Conservation (phyloP, 2,113 vertebrate genomes). For the Nothobranchius kuhntae region DNA sequence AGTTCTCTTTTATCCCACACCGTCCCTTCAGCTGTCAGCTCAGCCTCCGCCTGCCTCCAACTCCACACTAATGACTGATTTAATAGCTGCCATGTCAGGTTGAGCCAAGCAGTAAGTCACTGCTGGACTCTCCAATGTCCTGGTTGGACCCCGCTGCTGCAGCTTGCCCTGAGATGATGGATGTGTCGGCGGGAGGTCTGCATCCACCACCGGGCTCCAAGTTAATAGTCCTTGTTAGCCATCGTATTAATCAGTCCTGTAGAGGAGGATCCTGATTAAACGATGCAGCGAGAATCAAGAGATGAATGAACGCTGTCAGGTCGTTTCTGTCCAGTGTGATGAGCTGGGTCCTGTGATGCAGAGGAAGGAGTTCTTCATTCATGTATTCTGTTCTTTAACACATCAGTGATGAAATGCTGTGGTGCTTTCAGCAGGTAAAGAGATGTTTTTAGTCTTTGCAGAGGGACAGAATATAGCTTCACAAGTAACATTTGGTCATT, state of each 20-base stretch:
- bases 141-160: constrained; percentile 37
- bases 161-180: constrained; percentile 54
- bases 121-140: constrained; percentile 51
- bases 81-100: constrained; percentile 58
- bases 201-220: constrained; percentile 38
- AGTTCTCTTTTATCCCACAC: no score
- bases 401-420: neutral
- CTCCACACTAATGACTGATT: constrained; percentile 55
- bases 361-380: constrained; percentile 1
- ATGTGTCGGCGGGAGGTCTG: constrained; percentile 52
- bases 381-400: neutral
- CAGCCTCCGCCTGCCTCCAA: neutral
- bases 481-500: neutral
- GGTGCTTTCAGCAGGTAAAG: neutral
- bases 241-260: constrained; percentile 48
- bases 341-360: constrained; percentile 18
- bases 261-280: constrained; percentile 37
- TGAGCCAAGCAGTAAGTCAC: constrained; percentile 57
- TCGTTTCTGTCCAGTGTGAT: constrained; percentile 9
- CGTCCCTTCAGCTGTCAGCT: no score
- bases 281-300: constrained; percentile 18
- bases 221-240: constrained; percentile 57
- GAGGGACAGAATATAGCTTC: neutral
- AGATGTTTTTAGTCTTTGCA: neutral
- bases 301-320: constrained; percentile 35